Evolutionary conservation across 1,140 invertebrate species (phyloP), one percentile per base, ranked within the genome.

Genomic region (Halictus rubicundus): DNA sequence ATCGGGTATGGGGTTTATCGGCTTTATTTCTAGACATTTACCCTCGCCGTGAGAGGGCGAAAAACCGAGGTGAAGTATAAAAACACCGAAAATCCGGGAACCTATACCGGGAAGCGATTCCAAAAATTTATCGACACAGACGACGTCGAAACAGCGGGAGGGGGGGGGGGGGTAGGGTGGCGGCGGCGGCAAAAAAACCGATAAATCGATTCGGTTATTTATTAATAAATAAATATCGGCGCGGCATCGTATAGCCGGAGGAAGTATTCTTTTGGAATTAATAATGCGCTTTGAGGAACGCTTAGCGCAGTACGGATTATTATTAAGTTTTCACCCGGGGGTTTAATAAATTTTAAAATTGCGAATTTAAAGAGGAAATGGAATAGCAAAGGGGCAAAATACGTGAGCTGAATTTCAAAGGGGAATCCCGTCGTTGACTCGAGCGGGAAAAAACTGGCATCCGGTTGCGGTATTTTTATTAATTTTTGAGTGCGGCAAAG

Each of bases 1-100:
- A 78, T 65, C 76, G 76, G 42, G 68, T 72, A 63, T 54, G 69
- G 60, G 69, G 37, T 78, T 78, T 68, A 78, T 78, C 76, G 68
- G 46, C 69, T 71, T 78, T 78, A 72, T 65, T 78, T 69, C 61
- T 72, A 46, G 60, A 23, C 60, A 65, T 57, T 78, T 54, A 23
- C 23, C 46, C 68, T 57, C 7, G 12, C 23, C 9, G 4, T 9
- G 52, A 19, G 21, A 32, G 54, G 27, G 16, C 4, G 3, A n/a
- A 4, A 57, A 64, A 42, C 46, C 12, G 39, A 8, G 0, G 23
- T 12, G 42, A 57, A 72, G 32, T 72, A 57, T 64, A 57, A 54
- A 72, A 64, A 57, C n/a, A n/a, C 54, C 10, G 8, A n/a, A 37
- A 46, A 2, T 0, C 16, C n/a, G 4, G 16, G 23, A 52, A 65